phyloP scores from a whole-genome alignment of 2,113 vertebrate genomes.

The Gadus macrocephalus region DNA sequence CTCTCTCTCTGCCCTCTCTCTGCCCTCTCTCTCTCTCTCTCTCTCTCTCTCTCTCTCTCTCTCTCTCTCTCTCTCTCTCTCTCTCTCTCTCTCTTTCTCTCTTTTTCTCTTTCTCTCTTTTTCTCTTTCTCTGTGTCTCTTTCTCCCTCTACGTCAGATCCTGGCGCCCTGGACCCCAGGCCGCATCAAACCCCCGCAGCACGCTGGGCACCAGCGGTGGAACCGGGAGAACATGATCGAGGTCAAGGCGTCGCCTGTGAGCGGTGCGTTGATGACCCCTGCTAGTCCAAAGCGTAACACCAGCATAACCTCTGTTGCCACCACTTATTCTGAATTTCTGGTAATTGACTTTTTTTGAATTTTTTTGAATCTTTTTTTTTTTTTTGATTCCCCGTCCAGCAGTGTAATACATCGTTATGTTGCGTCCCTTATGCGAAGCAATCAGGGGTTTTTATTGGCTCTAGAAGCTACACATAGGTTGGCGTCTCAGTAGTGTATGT shows the following conservation, averaged over 20 bases:
- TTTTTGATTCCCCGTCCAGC: conserved; percentile 24
- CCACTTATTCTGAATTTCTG: conserved; percentile 96
- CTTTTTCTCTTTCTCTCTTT: no score
- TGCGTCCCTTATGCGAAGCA: no score
- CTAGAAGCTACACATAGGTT: no score
- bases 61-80: background rate
- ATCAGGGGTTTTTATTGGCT: no score
- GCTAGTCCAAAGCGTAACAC: conserved; percentile 77
- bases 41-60: no score
- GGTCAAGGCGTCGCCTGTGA: conserved; percentile 68
- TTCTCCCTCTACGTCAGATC: conserved; percentile 17
- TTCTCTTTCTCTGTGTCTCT: no score
- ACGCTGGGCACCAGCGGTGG: conserved; percentile 40
- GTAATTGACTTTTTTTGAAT: conserved; percentile 83
- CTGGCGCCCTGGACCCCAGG: conserved; percentile 56
- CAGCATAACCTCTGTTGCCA: conserved; percentile 89
- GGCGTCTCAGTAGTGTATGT: background rate
- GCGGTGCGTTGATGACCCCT: conserved; percentile 76
- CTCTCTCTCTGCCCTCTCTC: background rate
- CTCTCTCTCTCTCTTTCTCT: background rate
- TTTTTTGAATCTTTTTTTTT: conserved; percentile 71
- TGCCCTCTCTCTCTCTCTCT: background rate
- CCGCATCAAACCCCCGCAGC: conserved; percentile 59
- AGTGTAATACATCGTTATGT: background rate
- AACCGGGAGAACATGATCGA: conserved; percentile 87